These are phyloP conservation scores for Chloroceryle inda DNA, from an alignment of 2,797 vertebrate species.

Conservation along the genomic window DNA sequence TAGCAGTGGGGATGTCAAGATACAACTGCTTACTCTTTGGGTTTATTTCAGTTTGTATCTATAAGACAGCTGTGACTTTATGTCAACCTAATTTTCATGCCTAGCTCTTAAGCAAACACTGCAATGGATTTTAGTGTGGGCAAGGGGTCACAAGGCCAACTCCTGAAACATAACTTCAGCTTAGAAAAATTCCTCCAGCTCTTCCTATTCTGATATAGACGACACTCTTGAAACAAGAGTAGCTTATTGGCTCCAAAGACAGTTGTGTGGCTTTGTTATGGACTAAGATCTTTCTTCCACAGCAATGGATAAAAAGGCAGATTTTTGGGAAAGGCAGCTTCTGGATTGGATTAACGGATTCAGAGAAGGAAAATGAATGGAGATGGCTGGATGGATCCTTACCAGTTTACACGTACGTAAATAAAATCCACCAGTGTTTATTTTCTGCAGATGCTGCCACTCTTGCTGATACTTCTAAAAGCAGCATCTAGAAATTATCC, in stretches of 20 bases:
- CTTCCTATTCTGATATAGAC: background rate
- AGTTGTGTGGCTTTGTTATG: background rate
- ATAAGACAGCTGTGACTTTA: background rate
- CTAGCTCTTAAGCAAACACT: background rate
- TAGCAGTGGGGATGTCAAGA: background rate
- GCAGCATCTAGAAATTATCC: background rate
- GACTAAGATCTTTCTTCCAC: constrained; percentile 55
- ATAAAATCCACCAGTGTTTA: background rate
- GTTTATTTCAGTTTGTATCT: background rate
- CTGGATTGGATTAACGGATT: constrained; percentile 95
- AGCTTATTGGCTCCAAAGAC: background rate
- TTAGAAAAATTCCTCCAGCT: background rate
- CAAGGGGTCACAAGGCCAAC: background rate
- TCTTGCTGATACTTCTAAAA: background rate
- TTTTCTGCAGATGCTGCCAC: background rate
- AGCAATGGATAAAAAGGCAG: constrained; percentile 93
- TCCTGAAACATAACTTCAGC: background rate
- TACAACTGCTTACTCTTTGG: background rate
- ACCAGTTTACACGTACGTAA: constrained; percentile 88
- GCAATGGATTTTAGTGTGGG: background rate
- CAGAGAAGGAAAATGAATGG: constrained; percentile 88
- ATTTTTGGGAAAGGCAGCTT: constrained; percentile 87
- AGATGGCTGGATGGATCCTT: constrained; percentile 91
- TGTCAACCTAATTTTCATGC: background rate
- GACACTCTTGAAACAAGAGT: background rate